Base-by-base conservation (phyloP, 2,797 vertebrate genomes). In the Todus mexicanus region DNA sequence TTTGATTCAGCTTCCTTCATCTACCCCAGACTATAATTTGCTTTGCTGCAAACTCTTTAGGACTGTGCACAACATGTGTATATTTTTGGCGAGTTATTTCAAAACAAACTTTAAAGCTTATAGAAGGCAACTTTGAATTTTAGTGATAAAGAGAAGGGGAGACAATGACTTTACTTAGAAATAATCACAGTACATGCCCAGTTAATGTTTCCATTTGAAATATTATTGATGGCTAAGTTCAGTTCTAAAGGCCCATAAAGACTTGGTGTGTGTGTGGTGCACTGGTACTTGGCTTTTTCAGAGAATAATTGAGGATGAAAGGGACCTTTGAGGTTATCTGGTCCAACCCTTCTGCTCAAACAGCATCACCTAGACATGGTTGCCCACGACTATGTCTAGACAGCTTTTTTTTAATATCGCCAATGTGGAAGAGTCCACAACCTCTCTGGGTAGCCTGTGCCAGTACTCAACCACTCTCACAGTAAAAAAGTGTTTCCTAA, bases 71-170 rank as follows among this genome's bases (percentile, higher is more conserved):
- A 93, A 69, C 31, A 70, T 61, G 15, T 91, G 69, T 66, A 59
- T 71, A 18, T 63, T 70, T 94, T 74, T 89, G 51, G 40, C 22
- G 45, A 56, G 59, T 75, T 90, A 78, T 89, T 91, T 94, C 54
- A 90, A 94, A 95, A 89, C 45, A 77, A 35, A 37, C 80, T 84
- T 92, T 89, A 78, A 79, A 92, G 53, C 72, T 89, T 61, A 69
- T 15, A 51, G 56, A 81, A 87, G 45, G 16, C 29, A 79, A 90
- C 54, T 87, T 84, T 82, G 48, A 93, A 60, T 88, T 92, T 91
- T 68, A 75, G 33, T 22, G 20, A 47, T 22, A 38, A 20, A 53
- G 69, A 60, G 37, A 57, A 63, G 19, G 65, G 23, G 11, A 57
- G 42, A 20, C 37, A 64, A 56, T 48, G 40, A 47, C 56, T 84